Evolutionary conservation across 35 echinoderm and acorn worm species (phyloP), one percentile per base, ranked within the genome.

Genomic region (Apostichopus japonicus): DNA sequence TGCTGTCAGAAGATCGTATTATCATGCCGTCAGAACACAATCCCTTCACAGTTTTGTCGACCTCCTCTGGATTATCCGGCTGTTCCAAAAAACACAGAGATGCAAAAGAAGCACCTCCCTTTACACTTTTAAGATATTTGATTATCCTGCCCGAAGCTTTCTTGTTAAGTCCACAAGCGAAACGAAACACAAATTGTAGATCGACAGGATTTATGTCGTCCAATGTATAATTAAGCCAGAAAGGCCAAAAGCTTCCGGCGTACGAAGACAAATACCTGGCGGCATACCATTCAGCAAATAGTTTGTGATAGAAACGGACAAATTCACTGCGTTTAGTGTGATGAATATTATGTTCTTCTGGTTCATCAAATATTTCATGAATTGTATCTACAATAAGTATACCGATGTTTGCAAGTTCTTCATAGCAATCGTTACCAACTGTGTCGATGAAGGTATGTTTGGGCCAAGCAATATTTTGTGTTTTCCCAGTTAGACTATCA

Each of bases 231-330:
- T 82, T 15, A 5, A 52, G 44, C 24, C 6, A 73, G 10, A 15
- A 27, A 33, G 79, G 17, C 24, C 24, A 82, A 23, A 82, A 82
- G 4, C 70, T 6, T 2, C 70, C 70, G 0, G 19, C 21, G 6
- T 73, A 73, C 16, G 70, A 73, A 14, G 70, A 73, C 16, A 73
- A 6, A 22, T 73, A 73, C 6, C 6, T 73, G 0, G 44, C 79
- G 17, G 79, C 79, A 16, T 83, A 83, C 79, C 79, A 83, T 83
- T 83, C 79, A 10, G 79, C 79, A 83, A 83, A 83, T 53, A 83
- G 11, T 55, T 83, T 83, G 10, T 83, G 79, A 21, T 17, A 83
- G 51, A 83, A 83, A 5, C 79, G 51, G 6, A 83, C 79, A 11
- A 83, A 13, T 0, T 83, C 8, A 14, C 5, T 11, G 14, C 6